Conservation (phyloP, 2,888 invertebrate species). For the Thysanoteuthis rhombus region DNA sequence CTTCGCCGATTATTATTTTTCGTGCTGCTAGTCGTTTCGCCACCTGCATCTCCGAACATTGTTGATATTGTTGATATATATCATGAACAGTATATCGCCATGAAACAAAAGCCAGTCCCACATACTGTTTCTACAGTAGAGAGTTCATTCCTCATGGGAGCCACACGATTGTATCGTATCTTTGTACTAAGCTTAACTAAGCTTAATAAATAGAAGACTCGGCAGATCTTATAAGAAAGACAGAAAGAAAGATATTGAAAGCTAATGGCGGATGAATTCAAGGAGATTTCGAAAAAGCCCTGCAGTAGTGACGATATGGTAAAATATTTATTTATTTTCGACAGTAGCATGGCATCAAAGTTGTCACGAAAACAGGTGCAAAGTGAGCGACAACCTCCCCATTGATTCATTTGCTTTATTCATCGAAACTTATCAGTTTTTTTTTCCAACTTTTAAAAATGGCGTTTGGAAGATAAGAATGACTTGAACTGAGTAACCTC, state of each 20-base stretch:
- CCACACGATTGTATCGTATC: too few species aligned
- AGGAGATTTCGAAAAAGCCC: background rate
- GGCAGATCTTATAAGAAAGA: too few species aligned
- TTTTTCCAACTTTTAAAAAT: background rate
- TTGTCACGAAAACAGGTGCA: background rate
- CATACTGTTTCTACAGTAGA: too few species aligned
- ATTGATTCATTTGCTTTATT: background rate
- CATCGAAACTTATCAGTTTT: background rate
- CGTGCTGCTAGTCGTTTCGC: too few species aligned
- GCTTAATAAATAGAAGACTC: too few species aligned
- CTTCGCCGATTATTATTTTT: too few species aligned
- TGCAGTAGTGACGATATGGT: background rate
- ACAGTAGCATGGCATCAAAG: background rate
- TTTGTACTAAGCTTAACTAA: too few species aligned
- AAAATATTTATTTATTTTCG: background rate
- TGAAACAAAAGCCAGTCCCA: too few species aligned
- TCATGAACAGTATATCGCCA: too few species aligned
- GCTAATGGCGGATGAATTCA: background rate
- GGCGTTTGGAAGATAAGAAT: background rate
- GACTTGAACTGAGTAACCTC: background rate
- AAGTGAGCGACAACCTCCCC: background rate
- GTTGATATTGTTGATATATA: too few species aligned
- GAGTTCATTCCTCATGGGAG: too few species aligned
- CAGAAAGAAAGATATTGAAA: background rate
- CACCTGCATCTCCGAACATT: too few species aligned